These are phyloP conservation scores for Cynaeus angustus DNA, from an alignment of 2,888 invertebrate species.

Conservation along the genomic window DNA sequence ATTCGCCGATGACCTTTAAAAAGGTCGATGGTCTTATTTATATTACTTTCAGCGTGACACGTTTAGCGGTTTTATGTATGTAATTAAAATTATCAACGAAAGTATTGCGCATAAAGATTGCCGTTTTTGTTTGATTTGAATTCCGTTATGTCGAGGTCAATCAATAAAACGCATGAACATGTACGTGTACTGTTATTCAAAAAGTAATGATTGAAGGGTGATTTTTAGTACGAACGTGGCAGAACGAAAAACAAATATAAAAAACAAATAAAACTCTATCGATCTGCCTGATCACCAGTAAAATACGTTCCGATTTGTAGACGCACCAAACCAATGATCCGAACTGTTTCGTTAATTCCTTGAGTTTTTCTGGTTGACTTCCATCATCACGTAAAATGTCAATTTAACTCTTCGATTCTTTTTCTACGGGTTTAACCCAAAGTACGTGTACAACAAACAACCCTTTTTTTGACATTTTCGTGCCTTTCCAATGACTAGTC, in stretches of 20 bases:
- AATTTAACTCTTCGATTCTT: background rate
- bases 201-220: slow-evolving; percentile 10
- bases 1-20: slow-evolving; percentile 19
- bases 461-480: slow-evolving; percentile 2
- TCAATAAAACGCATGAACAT: slow-evolving; percentile 23
- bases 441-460: slow-evolving; percentile 1
- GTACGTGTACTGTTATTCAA: slow-evolving; percentile 8
- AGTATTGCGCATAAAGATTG: slow-evolving; percentile 3
- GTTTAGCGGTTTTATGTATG: slow-evolving; percentile 5
- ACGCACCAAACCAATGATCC: too few species aligned
- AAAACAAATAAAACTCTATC: too few species aligned
- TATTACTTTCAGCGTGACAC: slow-evolving; percentile 30
- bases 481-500: slow-evolving; percentile 12
- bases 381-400: slow-evolving; percentile 5
- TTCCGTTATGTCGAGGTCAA: slow-evolving; percentile 35
- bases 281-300: too few species aligned
- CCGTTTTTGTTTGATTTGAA: slow-evolving; percentile 11
- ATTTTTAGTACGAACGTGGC: background rate
- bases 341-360: background rate
- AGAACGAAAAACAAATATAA: too few species aligned
- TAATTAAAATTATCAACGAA: slow-evolving; percentile 32
- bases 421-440: background rate
- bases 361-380: too few species aligned
- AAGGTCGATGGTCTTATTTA: slow-evolving; percentile 33
- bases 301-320: too few species aligned